These are phyloP conservation scores for Grantiella picta DNA, from an alignment of 2,113 vertebrate genomes.

Conservation along the genomic window DNA sequence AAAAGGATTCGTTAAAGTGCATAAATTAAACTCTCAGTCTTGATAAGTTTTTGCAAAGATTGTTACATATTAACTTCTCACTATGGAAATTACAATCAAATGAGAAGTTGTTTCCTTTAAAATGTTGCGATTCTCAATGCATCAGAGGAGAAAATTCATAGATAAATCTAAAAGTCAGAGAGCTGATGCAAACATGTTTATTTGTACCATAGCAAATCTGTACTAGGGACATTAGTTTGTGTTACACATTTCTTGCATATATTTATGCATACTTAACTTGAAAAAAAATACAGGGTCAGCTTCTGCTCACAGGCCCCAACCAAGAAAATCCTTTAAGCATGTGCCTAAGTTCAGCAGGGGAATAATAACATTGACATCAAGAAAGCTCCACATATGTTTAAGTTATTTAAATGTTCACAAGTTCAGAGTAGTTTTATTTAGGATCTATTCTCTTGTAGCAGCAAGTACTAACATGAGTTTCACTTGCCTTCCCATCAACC, in stretches of 20 bases:
- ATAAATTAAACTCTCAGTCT: conserved; percentile 1
- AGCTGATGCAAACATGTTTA: not conserved
- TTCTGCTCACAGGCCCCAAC: not conserved
- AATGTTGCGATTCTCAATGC: not conserved
- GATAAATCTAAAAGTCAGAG: not conserved
- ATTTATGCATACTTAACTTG: not conserved
- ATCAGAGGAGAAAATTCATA: not conserved
- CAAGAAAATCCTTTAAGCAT: conserved; percentile 35
- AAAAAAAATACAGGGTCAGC: not conserved
- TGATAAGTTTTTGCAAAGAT: conserved; percentile 16
- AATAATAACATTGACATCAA: not conserved
- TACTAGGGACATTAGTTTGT: not conserved
- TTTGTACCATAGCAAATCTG: not conserved
- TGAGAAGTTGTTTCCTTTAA: not conserved
- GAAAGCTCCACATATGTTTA: not conserved
- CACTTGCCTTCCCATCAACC: not conserved
- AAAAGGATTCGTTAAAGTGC: conserved; percentile 10
- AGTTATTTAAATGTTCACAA: not conserved
- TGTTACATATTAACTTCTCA: not conserved
- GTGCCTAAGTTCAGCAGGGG: not conserved
- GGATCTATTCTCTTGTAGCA: not conserved
- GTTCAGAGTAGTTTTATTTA: not conserved
- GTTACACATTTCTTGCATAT: not conserved
- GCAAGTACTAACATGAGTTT: not conserved
- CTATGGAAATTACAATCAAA: conserved; percentile 10